Evolutionary conservation across 2,888 invertebrate genomes (phyloP), one percentile per base, ranked within the genome.

Genomic region (Sclerodermus sp.): DNA sequence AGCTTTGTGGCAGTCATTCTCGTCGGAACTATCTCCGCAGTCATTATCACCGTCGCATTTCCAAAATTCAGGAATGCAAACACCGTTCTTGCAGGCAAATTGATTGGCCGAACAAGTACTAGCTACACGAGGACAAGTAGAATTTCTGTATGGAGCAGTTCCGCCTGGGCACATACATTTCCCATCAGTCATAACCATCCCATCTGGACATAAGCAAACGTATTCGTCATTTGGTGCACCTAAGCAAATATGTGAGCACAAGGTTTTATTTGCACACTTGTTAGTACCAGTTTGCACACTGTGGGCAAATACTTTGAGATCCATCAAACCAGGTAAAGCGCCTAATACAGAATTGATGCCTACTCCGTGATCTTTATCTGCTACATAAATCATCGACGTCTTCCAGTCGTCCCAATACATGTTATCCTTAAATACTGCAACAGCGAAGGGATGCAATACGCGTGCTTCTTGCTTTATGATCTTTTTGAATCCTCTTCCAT

Each of bases 321-420:
- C 93, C 90, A 93, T 92, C 42, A 92, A 76, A 1, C 90, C 88
- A 0, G 83, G 79, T 44, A 89, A 80, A 15, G 87, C 84, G 46
- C 84, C 80, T 53, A 85, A 81, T 1, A 90, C 81, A 0, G 82
- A 81, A 10, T 81, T 77, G 12, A 88, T 81, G 23, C 85, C 85
- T 1, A 81, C 79, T 0, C 90, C 90, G 42, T 85, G 83, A 69
- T 89, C 87, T 73, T 93, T 93, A 66, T 92, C 90, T 0, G 90
- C 89, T 4, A 86, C 83, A 68, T 90, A 90, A 47, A 93, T 88
- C 18, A 87, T 85, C 51, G 88, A 87, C 42, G 85, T 85, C 63
- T 88, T 88, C 92, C 91, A 93, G 73, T 94, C 94, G 67, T 93
- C 90, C 93, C 93, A 94, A 69, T 89, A 93, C 83, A 95, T 85